Base-by-base conservation (phyloP, 92 coral and sea anemone species). In the Zoanthus sansibaricus region DNA sequence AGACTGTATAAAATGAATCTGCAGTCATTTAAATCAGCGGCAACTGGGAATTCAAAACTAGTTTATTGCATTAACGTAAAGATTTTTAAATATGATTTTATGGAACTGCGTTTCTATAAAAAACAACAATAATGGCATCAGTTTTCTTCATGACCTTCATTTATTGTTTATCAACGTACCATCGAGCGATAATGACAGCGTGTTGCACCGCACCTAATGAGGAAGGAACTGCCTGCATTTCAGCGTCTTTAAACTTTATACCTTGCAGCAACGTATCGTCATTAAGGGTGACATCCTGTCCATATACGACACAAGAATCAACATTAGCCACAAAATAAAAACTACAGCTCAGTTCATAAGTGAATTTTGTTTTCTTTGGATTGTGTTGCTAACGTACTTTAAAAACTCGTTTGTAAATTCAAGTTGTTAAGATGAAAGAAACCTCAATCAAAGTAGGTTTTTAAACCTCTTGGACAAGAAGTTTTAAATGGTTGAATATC, bases 261-360 rank as follows among this genome's bases (percentile, higher is more conserved):
- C 82, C 83, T 37, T 93, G 93, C 66, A 97, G 89, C 45, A 97
- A 78, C 12, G 92, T 88, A 82, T 97, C 99, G 71, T 97, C 94
- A 56, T 95, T 87, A 49, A 97, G 89, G 48, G 89, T 77, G 25
- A 97, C 95, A 72, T 97, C 94, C 99, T 97, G 72, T 17, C 61
- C 86, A 76, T 7, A 44, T n/a, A 20, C 9, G 21, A 76, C 31
- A 74, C 9, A 33, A 76, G 21, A 66, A 11, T 20, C 5, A 71
- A 12, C 6, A n/a, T 44, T 2, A 49, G 70, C 15, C 46, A 82
- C 8, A 25, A 56, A 67, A 55, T 8, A 44, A 42, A 46, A 15
- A 69, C 20, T 18, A 30, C 69, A 18, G 20, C 14, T 62, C 30
- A 17, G 20, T 58, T 58, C 6, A 17, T 16, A 1, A 12, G 16